Percentiles rank a stretch among this genome's conserved stretches.
phyloP scores from a whole-genome alignment of 2,888 invertebrate species.

The Eupithecia exiguata region DNA sequence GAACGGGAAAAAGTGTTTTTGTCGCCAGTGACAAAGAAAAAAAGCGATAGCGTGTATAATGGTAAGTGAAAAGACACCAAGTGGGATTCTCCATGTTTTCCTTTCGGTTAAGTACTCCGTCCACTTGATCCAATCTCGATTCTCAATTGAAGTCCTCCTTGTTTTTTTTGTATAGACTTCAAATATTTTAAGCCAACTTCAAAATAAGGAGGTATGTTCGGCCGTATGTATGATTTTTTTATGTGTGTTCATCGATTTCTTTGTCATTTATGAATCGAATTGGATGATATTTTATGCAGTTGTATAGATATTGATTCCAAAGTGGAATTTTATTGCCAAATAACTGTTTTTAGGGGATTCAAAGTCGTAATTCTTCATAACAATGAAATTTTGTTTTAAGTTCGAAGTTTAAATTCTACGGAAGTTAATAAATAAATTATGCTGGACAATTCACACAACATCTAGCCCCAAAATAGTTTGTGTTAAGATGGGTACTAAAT shows the following conservation, averaged over 20 bases:
- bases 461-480: neutral
- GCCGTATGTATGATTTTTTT: too few relatives aligned
- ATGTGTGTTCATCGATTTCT: too few relatives aligned
- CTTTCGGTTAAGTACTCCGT: neutral
- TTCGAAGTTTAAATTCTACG: neutral
- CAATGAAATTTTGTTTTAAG: neutral
- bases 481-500: neutral
- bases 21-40: constrained; percentile 38
- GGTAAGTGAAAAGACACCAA: constrained; percentile 26
- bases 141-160: neutral
- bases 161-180: neutral
- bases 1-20: constrained; percentile 42
- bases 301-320: too few relatives aligned
- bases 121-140: neutral
- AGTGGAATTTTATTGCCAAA: too few relatives aligned
- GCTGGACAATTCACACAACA: neutral
- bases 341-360: too few relatives aligned
- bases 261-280: too few relatives aligned
- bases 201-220: too few relatives aligned
- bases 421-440: neutral
- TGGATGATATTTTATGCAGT: too few relatives aligned
- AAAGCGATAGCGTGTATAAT: constrained; percentile 30
- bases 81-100: neutral
- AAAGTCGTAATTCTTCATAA: too few relatives aligned
- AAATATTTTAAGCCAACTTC: neutral